A percentile compares a stretch with the other conserved stretches of the same genome.
These are phyloP conservation scores for Engraulis encrasicolus DNA, from an alignment of 2,113 vertebrate species.

Conservation along the genomic window DNA sequence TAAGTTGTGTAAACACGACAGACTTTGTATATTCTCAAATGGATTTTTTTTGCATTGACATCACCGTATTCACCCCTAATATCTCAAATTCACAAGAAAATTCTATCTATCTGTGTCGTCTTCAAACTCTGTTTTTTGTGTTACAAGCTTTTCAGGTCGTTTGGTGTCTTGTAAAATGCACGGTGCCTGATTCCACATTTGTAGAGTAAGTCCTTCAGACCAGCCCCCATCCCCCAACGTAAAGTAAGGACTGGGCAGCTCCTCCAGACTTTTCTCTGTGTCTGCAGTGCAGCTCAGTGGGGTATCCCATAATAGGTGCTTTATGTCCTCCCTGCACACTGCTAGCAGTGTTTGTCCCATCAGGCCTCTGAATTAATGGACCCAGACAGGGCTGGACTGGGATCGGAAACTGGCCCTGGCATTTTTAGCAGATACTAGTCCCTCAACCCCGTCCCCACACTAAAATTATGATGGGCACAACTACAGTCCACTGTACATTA, in stretches of 20 bases:
- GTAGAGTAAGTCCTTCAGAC: not conserved
- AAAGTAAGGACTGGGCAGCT: too few species aligned
- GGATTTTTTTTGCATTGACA: too few species aligned
- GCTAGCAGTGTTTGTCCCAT: not conserved
- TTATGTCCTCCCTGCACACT: not conserved
- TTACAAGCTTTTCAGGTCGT: not conserved
- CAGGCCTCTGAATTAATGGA: not conserved
- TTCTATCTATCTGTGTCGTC: not conserved
- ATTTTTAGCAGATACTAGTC: too few species aligned
- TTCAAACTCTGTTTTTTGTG: not conserved
- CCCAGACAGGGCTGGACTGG: conserved; percentile 1
- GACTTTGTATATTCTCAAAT: too few species aligned
- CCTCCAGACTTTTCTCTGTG: not conserved
- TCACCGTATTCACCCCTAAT: too few species aligned
- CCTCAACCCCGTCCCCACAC: too few species aligned
- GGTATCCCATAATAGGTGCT: not conserved
- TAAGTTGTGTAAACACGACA: too few species aligned
- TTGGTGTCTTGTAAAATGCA: not conserved
- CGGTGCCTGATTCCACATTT: not conserved
- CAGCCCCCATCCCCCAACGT: not conserved
- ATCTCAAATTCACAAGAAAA: too few species aligned
- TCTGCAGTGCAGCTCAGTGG: not conserved
- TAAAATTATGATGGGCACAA: too few species aligned
- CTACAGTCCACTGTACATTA: too few species aligned
- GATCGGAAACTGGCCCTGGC: too few species aligned